phyloP scores from a whole-genome alignment of 2,888 invertebrate genomes.

The Synanthedon myopaeformis region DNA sequence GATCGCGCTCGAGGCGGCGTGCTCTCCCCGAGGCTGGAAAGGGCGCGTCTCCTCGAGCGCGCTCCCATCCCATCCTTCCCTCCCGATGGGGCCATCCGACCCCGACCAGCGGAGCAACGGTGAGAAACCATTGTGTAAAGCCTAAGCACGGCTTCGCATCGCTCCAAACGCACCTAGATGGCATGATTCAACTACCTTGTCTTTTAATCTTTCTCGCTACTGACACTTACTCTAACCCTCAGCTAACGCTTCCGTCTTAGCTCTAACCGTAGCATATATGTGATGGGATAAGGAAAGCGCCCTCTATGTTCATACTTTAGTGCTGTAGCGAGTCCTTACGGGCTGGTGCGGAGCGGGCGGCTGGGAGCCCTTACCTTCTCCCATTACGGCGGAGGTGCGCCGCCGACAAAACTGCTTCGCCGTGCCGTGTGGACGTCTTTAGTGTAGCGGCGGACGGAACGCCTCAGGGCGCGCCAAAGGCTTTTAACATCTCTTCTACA shows the following conservation, averaged over 20 bases:
- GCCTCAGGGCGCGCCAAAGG: constrained; percentile 39
- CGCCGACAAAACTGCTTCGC: constrained; percentile 63
- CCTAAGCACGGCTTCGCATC: constrained; percentile 64
- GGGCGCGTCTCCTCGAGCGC: constrained; percentile 39
- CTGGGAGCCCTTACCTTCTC: constrained; percentile 70
- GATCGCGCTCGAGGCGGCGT: constrained; percentile 39
- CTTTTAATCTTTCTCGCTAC: constrained; percentile 58
- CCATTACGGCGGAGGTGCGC: constrained; percentile 71
- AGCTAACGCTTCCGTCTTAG: constrained; percentile 61
- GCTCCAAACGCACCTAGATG: constrained; percentile 57
- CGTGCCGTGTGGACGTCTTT: constrained; percentile 49
- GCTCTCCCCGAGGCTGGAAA: constrained; percentile 21
- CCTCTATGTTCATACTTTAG: constrained; percentile 67
- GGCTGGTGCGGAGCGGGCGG: constrained; percentile 65
- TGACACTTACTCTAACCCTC: constrained; percentile 48
- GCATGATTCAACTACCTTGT: constrained; percentile 49
- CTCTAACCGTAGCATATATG: constrained; percentile 60
- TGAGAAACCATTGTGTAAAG: constrained; percentile 65
- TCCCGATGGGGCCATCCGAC: constrained; percentile 48
- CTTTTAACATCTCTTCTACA: constrained; percentile 65
- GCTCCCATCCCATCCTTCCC: constrained; percentile 34
- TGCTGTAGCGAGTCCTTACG: constrained; percentile 31
- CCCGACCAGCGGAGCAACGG: constrained; percentile 61
- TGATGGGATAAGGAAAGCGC: constrained; percentile 84
- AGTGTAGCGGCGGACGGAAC: constrained; percentile 45